These are phyloP conservation scores for Halocynthia roretzi DNA, from an alignment of 23 tunicate genomes.

Conservation along the genomic window DNA sequence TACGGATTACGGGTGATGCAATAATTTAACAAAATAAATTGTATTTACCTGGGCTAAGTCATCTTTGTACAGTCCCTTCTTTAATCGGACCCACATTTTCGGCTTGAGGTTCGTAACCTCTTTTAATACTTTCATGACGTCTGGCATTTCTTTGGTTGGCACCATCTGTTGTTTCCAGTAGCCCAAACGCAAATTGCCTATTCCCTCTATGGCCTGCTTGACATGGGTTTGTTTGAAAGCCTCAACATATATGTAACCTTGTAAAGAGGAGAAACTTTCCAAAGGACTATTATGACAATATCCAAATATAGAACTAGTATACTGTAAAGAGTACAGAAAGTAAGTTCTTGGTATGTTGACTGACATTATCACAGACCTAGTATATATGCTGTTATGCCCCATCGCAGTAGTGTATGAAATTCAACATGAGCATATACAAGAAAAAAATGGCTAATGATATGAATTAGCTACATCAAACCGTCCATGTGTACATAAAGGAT, in stretches of 20 bases:
- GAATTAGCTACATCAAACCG: background rate
- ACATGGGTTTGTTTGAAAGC: constrained; percentile 97
- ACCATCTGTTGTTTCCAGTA: constrained; percentile 96
- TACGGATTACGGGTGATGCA: background rate
- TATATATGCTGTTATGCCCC: no score
- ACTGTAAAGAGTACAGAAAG: no score
- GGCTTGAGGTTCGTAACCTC: constrained; percentile 62
- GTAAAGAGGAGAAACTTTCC: background rate
- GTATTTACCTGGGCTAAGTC: constrained; percentile 83
- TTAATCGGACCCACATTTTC: constrained; percentile 96
- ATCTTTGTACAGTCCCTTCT: constrained; percentile 89
- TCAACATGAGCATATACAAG: no score
- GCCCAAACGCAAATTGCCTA: constrained; percentile 75
- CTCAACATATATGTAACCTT: constrained; percentile 92
- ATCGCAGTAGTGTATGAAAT: no score
- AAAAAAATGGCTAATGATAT: no score
- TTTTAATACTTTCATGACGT: constrained; percentile 88
- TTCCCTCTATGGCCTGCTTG: constrained; percentile 96
- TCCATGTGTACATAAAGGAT: background rate
- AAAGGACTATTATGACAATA: no score
- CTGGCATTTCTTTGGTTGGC: constrained; percentile 98
- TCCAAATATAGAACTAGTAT: no score
- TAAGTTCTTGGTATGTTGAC: no score
- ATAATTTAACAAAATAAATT: background rate
- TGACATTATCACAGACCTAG: no score